phyloP scores from a whole-genome alignment of 2,113 vertebrate species.

The Himantopus leucocephalus region DNA sequence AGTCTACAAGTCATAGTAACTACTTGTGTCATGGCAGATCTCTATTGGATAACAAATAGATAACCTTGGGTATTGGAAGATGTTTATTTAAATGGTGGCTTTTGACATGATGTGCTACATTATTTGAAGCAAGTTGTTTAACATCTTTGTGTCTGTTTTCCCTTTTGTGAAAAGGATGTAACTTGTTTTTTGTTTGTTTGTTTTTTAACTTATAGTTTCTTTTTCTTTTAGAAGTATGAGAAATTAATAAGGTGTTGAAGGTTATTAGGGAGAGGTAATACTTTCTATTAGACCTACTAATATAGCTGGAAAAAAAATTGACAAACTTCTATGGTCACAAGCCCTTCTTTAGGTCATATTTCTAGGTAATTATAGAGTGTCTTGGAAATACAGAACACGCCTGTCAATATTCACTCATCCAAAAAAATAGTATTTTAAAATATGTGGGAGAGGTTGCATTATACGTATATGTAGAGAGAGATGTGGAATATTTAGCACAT shows the following conservation, averaged over 20 bases:
- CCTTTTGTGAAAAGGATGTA: neutral
- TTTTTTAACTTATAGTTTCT: neutral
- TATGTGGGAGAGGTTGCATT: neutral
- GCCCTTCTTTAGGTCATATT: neutral
- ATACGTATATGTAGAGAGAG: neutral
- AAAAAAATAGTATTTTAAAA: neutral
- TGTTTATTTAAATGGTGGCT: neutral
- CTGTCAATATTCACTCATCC: neutral
- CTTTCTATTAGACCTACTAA: neutral
- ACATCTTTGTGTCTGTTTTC: neutral
- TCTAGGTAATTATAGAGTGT: neutral
- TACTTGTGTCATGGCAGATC: neutral
- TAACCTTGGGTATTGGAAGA: slow-evolving; percentile 1
- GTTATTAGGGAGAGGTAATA: neutral
- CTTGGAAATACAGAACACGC: neutral
- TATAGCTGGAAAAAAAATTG: neutral
- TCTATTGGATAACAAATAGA: neutral
- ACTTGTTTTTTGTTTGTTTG: neutral
- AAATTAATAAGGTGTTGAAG: neutral
- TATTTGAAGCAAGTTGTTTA: neutral
- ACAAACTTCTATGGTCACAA: neutral
- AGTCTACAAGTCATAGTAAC: neutral
- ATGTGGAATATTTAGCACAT: accelerated
- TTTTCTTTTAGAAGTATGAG: neutral
- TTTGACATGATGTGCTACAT: neutral